phyloP scores from a whole-genome alignment of 2,797 vertebrate species.

The Galago senegalensis region DNA sequence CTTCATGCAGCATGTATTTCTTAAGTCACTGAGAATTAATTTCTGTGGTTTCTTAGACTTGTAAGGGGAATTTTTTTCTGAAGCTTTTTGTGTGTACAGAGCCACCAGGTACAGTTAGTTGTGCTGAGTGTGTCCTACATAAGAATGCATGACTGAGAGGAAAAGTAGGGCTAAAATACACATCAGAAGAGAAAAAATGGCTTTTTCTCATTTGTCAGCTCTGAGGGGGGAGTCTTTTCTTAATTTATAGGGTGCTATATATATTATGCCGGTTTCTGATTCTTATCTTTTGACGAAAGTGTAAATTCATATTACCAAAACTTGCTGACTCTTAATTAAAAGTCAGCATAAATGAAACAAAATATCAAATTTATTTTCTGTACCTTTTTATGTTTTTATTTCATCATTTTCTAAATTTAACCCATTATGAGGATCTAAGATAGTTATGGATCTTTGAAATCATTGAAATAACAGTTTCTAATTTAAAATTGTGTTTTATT shows the following conservation, averaged over 20 bases:
- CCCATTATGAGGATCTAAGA: neutral
- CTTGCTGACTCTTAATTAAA: conserved; percentile 14
- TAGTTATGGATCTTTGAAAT: conserved; percentile 44
- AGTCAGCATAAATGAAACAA: conserved; percentile 21
- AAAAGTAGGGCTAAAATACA: neutral
- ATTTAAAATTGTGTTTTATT: conserved; percentile 57
- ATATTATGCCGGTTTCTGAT: neutral
- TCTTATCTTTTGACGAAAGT: conserved; percentile 6
- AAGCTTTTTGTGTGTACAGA: conserved; percentile 21
- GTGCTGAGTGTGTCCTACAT: neutral
- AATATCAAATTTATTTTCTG: conserved; percentile 54
- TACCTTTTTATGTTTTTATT: conserved; percentile 50
- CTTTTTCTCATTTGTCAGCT: conserved; percentile 11
- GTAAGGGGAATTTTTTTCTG: neutral
- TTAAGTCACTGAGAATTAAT: neutral
- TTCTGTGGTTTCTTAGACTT: conserved; percentile 44
- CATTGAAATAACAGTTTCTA: conserved; percentile 17
- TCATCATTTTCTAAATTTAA: conserved; percentile 43
- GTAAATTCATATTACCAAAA: neutral
- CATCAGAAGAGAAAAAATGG: neutral
- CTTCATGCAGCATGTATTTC: conserved; percentile 5
- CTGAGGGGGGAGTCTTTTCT: neutral
- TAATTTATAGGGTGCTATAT: neutral
- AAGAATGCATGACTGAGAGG: neutral
- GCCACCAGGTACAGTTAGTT: neutral